Evolutionary conservation across 2,888 invertebrate species (phyloP), one percentile per base, ranked within the genome.

Genomic region (Fragum fragum): DNA sequence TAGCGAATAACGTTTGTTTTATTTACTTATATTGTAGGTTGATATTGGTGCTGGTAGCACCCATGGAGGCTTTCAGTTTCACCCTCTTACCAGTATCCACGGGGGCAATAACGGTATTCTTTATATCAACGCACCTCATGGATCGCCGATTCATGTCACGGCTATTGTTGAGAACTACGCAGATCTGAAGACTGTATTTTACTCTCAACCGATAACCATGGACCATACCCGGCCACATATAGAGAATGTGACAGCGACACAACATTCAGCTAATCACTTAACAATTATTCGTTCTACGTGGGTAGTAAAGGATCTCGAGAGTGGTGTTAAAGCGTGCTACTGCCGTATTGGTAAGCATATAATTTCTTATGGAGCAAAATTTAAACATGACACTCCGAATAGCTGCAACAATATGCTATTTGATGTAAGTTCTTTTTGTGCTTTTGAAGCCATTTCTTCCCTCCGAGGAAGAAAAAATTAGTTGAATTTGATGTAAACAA

Each of bases 201-300:
- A 63, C 1, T 78, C 86, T 1, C 11, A 71, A 32, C 74, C 82
- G 5, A 47, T 90, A 14, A 52, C 79, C 16, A 61, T 88, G 18
- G 90, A 90, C 55, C 79, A 85, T n/a, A 88, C 90, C 1, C 73
- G 84, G 11, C 90, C 90, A 39, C 16, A 18, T 28, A 26, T 21
- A n/a, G 26, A 39, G n/a, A 26, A 52, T n/a, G 52, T 52, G 2
- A 52, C 52, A 7, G 52, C 14, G 6, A 7, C 21, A 16, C 6
- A 16, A 52, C 2, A 52, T 14, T n/a, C 52, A 52, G 14, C 52
- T n/a, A 3, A 5, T n/a, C 3, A n/a, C 3, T 11, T 11, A 16
- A 55, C 42, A 26, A 32, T 18, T 16, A 21, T 73, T 16, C n/a
- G 23, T 39, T 32, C 72, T 18, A 28, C 36, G 14, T 81, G 81